These are phyloP conservation scores for Galerucella pusilla DNA, from an alignment of 2,888 invertebrate species.

Conservation along the genomic window DNA sequence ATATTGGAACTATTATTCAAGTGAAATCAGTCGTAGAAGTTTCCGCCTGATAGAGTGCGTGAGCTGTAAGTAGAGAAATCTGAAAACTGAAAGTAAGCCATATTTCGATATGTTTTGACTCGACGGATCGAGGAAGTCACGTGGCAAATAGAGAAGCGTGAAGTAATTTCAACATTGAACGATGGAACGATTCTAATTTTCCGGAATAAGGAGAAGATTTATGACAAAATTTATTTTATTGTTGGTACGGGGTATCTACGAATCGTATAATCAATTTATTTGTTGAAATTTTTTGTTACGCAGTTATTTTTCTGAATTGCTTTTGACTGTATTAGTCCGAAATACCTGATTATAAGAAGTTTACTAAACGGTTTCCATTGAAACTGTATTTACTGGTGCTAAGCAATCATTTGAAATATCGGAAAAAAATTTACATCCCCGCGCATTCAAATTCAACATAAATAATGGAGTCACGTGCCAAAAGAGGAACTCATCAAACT, in stretches of 20 bases:
- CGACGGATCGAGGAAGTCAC: conserved; percentile 8
- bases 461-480: too few relatives aligned
- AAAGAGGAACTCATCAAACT: too few relatives aligned
- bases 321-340: too few relatives aligned
- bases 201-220: neutral
- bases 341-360: too few relatives aligned
- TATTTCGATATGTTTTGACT: conserved; percentile 20
- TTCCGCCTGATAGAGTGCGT: conserved; percentile 61
- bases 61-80: conserved; percentile 50
- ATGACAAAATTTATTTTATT: neutral
- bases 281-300: too few relatives aligned
- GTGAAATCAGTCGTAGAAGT: conserved; percentile 63
- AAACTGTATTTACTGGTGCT: too few relatives aligned
- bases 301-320: too few relatives aligned
- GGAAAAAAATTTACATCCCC: too few relatives aligned
- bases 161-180: conserved; percentile 1
- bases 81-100: conserved; percentile 38
- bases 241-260: neutral
- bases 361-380: too few relatives aligned
- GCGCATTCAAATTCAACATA: too few relatives aligned
- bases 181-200: conserved; percentile 4
- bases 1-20: conserved; percentile 62
- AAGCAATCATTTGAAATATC: too few relatives aligned
- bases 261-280: neutral
- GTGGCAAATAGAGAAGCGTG: conserved; percentile 18